These are phyloP conservation scores for Sipunculus nudus DNA, from an alignment of 2,888 invertebrate species.

Conservation along the genomic window DNA sequence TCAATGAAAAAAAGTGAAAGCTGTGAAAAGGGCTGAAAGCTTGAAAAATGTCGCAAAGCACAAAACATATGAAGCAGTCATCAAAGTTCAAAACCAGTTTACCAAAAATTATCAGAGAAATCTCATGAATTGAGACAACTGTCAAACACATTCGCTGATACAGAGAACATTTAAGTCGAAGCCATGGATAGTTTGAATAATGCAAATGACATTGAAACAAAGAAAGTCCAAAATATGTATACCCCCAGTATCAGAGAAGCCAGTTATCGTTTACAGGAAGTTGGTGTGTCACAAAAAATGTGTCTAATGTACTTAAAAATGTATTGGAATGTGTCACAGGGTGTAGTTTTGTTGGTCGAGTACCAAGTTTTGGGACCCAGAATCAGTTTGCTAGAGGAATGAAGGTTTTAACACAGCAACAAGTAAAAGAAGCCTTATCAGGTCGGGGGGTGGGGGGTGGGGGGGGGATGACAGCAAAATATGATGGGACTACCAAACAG, in stretches of 20 bases:
- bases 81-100: neutral
- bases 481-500: neutral
- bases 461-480: neutral
- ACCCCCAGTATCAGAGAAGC: too few relatives aligned
- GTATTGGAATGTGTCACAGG: neutral
- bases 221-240: neutral
- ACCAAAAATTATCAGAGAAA: neutral
- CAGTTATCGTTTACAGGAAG: too few relatives aligned
- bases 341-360: neutral
- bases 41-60: too few relatives aligned
- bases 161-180: neutral
- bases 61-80: too few relatives aligned
- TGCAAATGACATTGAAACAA: neutral
- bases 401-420: too few relatives aligned
- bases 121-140: neutral
- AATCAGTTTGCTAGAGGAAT: neutral
- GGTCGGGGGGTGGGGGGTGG: too few relatives aligned
- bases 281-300: neutral
- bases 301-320: neutral
- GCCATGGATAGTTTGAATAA: neutral
- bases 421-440: too few relatives aligned
- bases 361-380: neutral
- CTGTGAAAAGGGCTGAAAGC: too few relatives aligned
- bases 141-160: neutral
- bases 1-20: neutral